Conservation (phyloP, 2,888 invertebrate species). For the Panorpa germanica region DNA sequence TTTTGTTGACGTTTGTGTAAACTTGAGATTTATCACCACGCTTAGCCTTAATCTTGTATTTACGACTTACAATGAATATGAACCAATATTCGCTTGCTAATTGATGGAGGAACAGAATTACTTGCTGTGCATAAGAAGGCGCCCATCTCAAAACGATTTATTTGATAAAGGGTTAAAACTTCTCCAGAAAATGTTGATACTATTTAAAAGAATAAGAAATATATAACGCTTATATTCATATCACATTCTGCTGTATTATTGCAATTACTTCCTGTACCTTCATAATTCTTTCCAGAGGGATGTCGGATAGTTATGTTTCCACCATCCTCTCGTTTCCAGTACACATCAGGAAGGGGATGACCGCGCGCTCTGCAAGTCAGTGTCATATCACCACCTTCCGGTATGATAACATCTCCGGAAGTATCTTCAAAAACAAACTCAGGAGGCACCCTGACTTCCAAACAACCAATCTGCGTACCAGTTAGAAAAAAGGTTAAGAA, state of each 20-base stretch:
- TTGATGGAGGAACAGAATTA: slow-evolving; percentile 73
- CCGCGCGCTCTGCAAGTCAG: slow-evolving; percentile 47
- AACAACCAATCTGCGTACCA: slow-evolving; percentile 53
- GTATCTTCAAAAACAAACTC: slow-evolving; percentile 63
- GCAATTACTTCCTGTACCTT: no score
- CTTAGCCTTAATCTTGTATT: no score
- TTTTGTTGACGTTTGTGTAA: no score
- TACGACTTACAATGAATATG: slow-evolving; percentile 87
- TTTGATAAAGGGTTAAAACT: slow-evolving; percentile 54
- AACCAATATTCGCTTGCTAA: slow-evolving; percentile 74
- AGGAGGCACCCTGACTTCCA: slow-evolving; percentile 67
- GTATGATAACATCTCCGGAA: slow-evolving; percentile 62
- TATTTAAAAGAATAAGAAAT: no score
- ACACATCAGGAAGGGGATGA: slow-evolving; percentile 50
- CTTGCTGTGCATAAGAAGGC: slow-evolving; percentile 79
- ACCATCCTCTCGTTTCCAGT: slow-evolving; percentile 62
- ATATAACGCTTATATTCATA: no score
- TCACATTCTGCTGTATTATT: no score
- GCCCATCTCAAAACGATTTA: slow-evolving; percentile 78
- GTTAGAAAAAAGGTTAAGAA: slow-evolving; percentile 7
- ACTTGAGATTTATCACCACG: no score
- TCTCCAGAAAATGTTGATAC: slow-evolving; percentile 55
- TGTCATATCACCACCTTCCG: slow-evolving; percentile 48
- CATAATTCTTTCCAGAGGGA: slow-evolving; percentile 34
- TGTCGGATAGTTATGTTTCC: slow-evolving; percentile 53